A percentile compares a stretch with the other conserved stretches of the same genome.
phyloP scores from a whole-genome alignment of 2,113 vertebrate genomes.

The Pantherophis guttatus region DNA sequence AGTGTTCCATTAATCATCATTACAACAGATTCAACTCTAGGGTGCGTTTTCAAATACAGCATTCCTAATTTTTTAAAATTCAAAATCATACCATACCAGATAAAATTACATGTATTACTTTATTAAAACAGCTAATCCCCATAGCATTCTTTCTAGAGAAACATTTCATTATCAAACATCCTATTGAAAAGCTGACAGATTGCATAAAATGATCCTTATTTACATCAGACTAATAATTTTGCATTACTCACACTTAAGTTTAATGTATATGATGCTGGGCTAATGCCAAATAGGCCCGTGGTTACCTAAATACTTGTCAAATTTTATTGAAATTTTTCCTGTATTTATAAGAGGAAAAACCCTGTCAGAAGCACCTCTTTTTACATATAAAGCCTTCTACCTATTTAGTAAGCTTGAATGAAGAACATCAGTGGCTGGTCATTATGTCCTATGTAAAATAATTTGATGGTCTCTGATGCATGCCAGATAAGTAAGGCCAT shows the following conservation, averaged over 20 bases:
- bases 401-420: slow-evolving; percentile 58
- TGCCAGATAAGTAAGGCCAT: slow-evolving; percentile 61
- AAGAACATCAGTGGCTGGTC: slow-evolving; percentile 60
- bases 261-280: slow-evolving; percentile 11
- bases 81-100: slow-evolving; percentile 1
- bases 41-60: slow-evolving; percentile 34
- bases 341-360: slow-evolving; percentile 47
- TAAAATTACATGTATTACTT: slow-evolving; percentile 37
- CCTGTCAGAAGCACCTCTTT: slow-evolving; percentile 32
- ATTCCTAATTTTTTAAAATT: slow-evolving; percentile 15
- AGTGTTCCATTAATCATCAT: slow-evolving; percentile 16
- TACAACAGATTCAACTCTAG: slow-evolving; percentile 31
- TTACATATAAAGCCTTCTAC: slow-evolving; percentile 51
- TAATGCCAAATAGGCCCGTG: slow-evolving; percentile 39
- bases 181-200: slow-evolving; percentile 32
- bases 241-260: slow-evolving; percentile 32
- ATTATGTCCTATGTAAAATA: slow-evolving; percentile 67
- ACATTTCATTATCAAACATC: slow-evolving; percentile 36
- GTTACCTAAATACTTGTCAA: slow-evolving; percentile 47
- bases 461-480: slow-evolving; percentile 64
- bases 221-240: slow-evolving; percentile 13
- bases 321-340: slow-evolving; percentile 53
- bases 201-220: slow-evolving; percentile 42
- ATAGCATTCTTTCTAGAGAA: slow-evolving; percentile 32
- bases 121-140: slow-evolving; percentile 40